Conservation (phyloP, 2,113 vertebrate species). For the Egretta garzetta region DNA sequence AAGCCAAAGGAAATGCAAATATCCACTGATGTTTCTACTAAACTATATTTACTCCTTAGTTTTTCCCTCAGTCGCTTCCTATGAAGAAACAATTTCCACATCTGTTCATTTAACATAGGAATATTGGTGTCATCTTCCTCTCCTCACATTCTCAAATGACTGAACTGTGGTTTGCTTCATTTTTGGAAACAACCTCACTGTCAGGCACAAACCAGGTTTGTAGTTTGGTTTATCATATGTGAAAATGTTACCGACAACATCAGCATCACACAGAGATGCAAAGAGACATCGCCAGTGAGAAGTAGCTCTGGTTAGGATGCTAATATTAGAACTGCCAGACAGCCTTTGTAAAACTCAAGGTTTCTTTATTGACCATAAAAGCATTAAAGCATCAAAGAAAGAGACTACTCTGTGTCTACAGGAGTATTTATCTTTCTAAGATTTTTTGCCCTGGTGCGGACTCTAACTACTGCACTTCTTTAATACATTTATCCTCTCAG, state of each 20-base stretch:
- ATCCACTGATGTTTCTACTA: background rate
- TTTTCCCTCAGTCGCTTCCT: background rate
- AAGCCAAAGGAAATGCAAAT: background rate
- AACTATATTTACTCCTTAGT: background rate
- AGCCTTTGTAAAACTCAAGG: background rate
- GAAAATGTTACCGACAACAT: background rate
- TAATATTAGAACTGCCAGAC: conserved; percentile 37
- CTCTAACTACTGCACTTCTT: conserved; percentile 7
- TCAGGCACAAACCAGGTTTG: background rate
- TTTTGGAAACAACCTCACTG: background rate
- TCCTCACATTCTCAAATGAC: background rate
- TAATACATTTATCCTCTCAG: conserved; percentile 16
- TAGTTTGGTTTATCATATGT: background rate
- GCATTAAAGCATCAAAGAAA: conserved; percentile 33
- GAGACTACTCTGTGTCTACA: conserved; percentile 21
- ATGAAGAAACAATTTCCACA: background rate
- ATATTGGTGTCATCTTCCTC: background rate
- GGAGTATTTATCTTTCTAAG: background rate
- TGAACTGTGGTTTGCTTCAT: background rate
- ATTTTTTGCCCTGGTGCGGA: background rate
- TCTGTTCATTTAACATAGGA: background rate
- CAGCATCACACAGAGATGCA: background rate
- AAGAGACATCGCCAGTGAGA: background rate
- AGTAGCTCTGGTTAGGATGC: background rate
- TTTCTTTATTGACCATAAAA: conserved; percentile 41